A percentile compares a stretch with the other conserved stretches of the same genome.
phyloP scores from a whole-genome alignment of 2,113 vertebrate genomes.

The Pelmatolapia mariae region DNA sequence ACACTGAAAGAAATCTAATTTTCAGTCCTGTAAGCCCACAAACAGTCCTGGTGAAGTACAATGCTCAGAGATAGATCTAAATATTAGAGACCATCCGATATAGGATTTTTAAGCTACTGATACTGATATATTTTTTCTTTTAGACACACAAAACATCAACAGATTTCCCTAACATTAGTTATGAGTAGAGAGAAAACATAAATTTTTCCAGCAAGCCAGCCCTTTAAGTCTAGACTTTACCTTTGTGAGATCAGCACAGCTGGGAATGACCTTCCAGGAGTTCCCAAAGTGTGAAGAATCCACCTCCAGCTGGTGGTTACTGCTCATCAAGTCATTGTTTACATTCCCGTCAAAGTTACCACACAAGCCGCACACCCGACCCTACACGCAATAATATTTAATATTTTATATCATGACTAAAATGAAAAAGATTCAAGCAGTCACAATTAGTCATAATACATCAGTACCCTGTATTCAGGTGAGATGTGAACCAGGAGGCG shows the following conservation, averaged over 20 bases:
- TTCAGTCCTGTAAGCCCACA: background rate
- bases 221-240: slow-evolving; percentile 49
- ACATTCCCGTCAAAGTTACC: slow-evolving; percentile 92
- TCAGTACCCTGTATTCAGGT: slow-evolving; percentile 76
- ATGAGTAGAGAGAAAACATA: background rate
- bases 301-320: slow-evolving; percentile 88
- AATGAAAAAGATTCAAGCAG: background rate
- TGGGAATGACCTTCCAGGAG: slow-evolving; percentile 88
- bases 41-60: background rate
- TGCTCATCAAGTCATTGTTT: slow-evolving; percentile 93
- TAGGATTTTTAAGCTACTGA: background rate
- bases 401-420: background rate
- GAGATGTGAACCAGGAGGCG: slow-evolving; percentile 81
- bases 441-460: background rate
- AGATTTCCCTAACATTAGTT: background rate
- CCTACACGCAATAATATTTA: slow-evolving; percentile 57
- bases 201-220: background rate
- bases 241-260: slow-evolving; percentile 84
- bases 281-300: slow-evolving; percentile 88
- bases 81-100: background rate
- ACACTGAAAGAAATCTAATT: background rate
- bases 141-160: background rate
- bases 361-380: slow-evolving; percentile 89
- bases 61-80: background rate
- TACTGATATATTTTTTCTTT: background rate